A percentile compares a stretch with the other conserved stretches of the same genome.
Conservation (phyloP, 2,888 invertebrate genomes). For the Stenchaetothrips biformis region DNA sequence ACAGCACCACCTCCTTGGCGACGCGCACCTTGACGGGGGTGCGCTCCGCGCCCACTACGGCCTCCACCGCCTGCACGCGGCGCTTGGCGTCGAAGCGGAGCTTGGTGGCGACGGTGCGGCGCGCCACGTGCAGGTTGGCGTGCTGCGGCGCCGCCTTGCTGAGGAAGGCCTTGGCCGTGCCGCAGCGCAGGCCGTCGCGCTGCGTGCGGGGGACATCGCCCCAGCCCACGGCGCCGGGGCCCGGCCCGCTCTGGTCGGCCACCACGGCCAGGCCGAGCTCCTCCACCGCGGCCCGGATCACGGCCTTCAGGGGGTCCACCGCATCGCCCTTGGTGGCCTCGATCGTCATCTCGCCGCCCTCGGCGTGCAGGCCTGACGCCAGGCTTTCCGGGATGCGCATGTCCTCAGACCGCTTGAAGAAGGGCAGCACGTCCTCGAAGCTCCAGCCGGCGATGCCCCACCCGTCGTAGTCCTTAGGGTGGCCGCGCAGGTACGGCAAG, state of each 20-base stretch:
- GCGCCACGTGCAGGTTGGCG: constrained; percentile 4
- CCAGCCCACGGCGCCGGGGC: constrained; percentile 2
- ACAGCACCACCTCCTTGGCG: not conserved
- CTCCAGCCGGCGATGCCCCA: not conserved
- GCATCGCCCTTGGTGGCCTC: not conserved
- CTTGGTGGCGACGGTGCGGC: not conserved
- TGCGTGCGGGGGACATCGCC: not conserved
- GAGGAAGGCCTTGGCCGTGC: constrained; percentile 6
- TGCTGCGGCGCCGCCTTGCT: not conserved
- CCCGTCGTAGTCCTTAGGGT: not conserved
- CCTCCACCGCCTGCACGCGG: not conserved
- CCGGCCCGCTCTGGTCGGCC: constrained; percentile 7
- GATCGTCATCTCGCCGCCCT: constrained; percentile 7
- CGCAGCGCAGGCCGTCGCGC: constrained; percentile 1
- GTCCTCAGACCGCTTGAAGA: constrained; percentile 9
- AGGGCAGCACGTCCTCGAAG: constrained; percentile 17
- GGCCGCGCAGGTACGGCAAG: constrained; percentile 9
- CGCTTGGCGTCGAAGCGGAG: not conserved
- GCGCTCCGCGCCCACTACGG: not conserved
- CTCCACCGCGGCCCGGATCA: not conserved
- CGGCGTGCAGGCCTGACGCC: not conserved
- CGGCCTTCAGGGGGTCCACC: not conserved
- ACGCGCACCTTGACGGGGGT: not conserved
- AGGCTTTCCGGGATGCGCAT: not conserved
- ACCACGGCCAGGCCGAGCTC: constrained; percentile 1